These are phyloP conservation scores for Craniophora ligustri DNA, from an alignment of 2,888 invertebrate species.

Conservation along the genomic window DNA sequence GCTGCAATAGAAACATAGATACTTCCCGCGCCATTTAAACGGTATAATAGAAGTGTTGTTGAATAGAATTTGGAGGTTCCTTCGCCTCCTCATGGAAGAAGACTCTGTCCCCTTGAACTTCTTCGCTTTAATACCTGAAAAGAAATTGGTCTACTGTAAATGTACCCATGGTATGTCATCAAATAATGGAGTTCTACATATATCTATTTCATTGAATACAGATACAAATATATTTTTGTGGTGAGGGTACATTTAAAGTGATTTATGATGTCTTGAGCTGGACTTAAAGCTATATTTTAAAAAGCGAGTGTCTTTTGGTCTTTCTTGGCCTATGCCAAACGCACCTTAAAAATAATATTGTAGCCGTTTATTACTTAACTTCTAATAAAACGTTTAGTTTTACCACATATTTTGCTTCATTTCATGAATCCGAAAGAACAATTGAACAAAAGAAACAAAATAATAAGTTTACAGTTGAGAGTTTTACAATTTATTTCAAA, in stretches of 20 bases:
- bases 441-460: no score
- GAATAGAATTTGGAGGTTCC: constrained; percentile 81
- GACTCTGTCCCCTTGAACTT: constrained; percentile 77
- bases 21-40: constrained; percentile 85
- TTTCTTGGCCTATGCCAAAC: no score
- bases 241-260: constrained; percentile 78
- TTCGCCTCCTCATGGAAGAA: constrained; percentile 79
- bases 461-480: no score
- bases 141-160: constrained; percentile 79
- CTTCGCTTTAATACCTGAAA: constrained; percentile 80
- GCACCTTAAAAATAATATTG: no score
- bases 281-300: background rate
- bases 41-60: constrained; percentile 83
- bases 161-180: constrained; percentile 69
- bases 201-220: constrained; percentile 48
- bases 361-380: no score
- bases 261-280: constrained; percentile 5
- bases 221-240: constrained; percentile 17
- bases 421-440: no score
- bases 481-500: no score
- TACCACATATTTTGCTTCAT: no score
- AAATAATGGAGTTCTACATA: constrained; percentile 36
- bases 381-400: no score
- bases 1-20: constrained; percentile 83
- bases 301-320: no score